Conservation (phyloP, 1,140 invertebrate genomes). For the Ips nitidus region DNA sequence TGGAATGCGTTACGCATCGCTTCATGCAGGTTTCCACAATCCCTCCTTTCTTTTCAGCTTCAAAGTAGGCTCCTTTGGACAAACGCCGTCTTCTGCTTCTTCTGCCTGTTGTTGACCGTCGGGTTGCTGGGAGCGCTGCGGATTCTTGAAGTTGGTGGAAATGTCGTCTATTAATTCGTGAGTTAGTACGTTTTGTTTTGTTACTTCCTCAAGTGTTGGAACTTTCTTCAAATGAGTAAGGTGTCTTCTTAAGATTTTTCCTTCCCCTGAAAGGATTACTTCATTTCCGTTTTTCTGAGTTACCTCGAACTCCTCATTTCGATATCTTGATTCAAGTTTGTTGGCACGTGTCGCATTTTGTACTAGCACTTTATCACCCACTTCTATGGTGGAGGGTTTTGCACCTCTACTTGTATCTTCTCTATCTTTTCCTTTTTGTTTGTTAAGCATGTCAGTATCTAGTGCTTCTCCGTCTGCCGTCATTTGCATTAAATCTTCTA, state of each 20-base stretch:
- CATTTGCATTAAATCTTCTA: slow-evolving; percentile 19
- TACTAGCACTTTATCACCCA: slow-evolving; percentile 40
- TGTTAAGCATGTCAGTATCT: slow-evolving; percentile 37
- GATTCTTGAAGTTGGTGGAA: too few species aligned
- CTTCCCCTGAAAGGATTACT: slow-evolving; percentile 2
- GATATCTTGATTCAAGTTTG: slow-evolving; percentile 32
- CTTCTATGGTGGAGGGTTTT: slow-evolving; percentile 19
- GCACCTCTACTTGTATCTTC: slow-evolving; percentile 33
- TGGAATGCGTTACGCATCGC: too few species aligned
- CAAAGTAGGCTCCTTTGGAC: too few species aligned
- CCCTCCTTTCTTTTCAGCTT: too few species aligned
- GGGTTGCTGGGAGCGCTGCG: too few species aligned
- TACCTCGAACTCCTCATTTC: slow-evolving; percentile 13
- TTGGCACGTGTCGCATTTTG: slow-evolving; percentile 23
- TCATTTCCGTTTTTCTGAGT: slow-evolving; percentile 12
- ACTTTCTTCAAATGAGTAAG: slow-evolving; percentile 13
- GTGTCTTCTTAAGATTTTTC: slow-evolving; percentile 6
- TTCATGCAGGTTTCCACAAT: too few species aligned
- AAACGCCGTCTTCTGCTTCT: too few species aligned
- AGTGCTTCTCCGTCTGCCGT: slow-evolving; percentile 31
- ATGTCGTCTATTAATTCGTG: too few species aligned
- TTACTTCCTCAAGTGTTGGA: slow-evolving; percentile 3
- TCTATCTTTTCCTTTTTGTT: slow-evolving; percentile 39
- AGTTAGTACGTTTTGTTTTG: background rate
- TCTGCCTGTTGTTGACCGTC: too few species aligned